Conservation (phyloP, 2,797 vertebrate species). For the Brachyalestes nurse region DNA sequence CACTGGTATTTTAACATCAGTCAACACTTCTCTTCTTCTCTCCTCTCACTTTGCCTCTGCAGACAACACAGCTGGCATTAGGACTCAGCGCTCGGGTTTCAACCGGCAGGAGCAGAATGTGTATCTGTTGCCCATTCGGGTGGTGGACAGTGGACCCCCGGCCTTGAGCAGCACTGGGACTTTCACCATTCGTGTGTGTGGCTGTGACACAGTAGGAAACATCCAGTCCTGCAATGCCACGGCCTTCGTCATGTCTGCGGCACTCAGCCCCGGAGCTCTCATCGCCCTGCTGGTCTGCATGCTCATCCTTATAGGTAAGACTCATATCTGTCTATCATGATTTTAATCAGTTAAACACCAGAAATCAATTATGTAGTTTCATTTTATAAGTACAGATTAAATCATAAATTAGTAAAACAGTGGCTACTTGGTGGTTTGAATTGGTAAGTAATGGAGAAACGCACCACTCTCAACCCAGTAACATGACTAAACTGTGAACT, state of each 20-base stretch:
- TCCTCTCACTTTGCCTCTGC: slow-evolving; percentile 48
- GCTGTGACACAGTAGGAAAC: slow-evolving; percentile 89
- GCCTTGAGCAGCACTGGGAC: slow-evolving; percentile 96
- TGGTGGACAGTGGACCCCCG: slow-evolving; percentile 92
- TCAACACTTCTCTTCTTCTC: slow-evolving; percentile 37
- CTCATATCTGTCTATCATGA: background rate
- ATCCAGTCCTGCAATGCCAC: slow-evolving; percentile 97
- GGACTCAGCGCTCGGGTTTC: slow-evolving; percentile 89
- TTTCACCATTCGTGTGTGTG: slow-evolving; percentile 92
- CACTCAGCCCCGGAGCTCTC: slow-evolving; percentile 94
- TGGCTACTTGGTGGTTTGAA: no score
- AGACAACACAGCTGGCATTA: slow-evolving; percentile 94
- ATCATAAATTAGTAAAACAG: no score
- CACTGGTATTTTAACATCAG: slow-evolving; percentile 1
- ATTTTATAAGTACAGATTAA: no score
- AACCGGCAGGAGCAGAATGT: slow-evolving; percentile 95
- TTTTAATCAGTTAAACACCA: no score
- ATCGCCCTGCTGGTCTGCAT: slow-evolving; percentile 95
- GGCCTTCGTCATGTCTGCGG: slow-evolving; percentile 87
- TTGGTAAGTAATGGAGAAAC: no score
- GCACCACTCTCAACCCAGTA: no score
- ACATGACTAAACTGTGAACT: no score
- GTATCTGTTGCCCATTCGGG: slow-evolving; percentile 93
- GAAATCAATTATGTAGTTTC: no score
- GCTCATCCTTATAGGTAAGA: slow-evolving; percentile 97